Evolutionary conservation across 1,140 invertebrate genomes (phyloP).

Genomic region (Acromyrmex heyeri): DNA sequence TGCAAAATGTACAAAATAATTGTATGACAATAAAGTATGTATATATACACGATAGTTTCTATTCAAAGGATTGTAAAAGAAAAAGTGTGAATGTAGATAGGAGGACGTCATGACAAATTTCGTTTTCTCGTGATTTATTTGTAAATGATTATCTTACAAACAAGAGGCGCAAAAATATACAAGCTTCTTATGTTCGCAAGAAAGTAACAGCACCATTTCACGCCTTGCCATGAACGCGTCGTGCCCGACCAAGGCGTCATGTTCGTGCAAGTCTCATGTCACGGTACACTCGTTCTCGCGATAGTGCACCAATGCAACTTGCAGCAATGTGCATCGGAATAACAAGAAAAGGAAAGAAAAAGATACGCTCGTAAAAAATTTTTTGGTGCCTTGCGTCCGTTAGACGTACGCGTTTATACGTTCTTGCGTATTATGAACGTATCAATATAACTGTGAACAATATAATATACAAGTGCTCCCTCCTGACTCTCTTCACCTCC

Average conservation of each 20-base stretch:
- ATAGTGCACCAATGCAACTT: constrained; percentile 60
- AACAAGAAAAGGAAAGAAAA: constrained; percentile 44
- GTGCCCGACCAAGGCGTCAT: constrained; percentile 54
- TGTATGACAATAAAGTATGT: constrained; percentile 56
- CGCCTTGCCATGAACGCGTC: constrained; percentile 49
- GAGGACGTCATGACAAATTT: not conserved
- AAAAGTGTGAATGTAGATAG: not conserved
- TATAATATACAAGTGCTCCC: constrained; percentile 71
- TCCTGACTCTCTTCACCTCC: constrained; percentile 50
- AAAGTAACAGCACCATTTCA: constrained; percentile 85
- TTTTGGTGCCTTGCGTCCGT: constrained; percentile 58
- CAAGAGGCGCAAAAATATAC: constrained; percentile 85
- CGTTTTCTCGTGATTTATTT: constrained; percentile 75
- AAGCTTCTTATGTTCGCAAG: constrained; percentile 83
- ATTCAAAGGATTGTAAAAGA: not conserved
- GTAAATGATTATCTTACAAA: constrained; percentile 84
- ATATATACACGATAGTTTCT: constrained; percentile 20
- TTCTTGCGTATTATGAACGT: constrained; percentile 48
- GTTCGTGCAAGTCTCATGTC: constrained; percentile 67
- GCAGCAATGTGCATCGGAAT: constrained; percentile 68
- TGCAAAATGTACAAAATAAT: constrained; percentile 62
- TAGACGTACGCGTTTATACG: constrained; percentile 40
- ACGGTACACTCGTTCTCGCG: constrained; percentile 58
- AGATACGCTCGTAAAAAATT: constrained; percentile 68
- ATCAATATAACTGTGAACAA: constrained; percentile 65